Percentiles rank a stretch among this genome's conserved stretches.
These are phyloP conservation scores for Actenoides lindsayi DNA, from an alignment of 2,113 vertebrate genomes.

Conservation along the genomic window DNA sequence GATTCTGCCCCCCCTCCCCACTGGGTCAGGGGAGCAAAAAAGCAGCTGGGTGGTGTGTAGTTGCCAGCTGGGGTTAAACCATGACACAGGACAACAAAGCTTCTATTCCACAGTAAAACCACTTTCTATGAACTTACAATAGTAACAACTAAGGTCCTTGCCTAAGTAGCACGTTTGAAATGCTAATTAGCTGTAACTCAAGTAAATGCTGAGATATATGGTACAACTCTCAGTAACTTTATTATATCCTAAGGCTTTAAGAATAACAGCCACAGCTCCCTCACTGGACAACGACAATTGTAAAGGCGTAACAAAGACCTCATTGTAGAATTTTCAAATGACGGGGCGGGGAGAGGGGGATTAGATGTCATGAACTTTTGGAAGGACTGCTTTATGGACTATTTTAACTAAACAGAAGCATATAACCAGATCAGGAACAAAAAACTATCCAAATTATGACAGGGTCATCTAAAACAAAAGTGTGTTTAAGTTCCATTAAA, in stretches of 20 bases:
- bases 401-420: neutral
- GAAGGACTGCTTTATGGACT: neutral
- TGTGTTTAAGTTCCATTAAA: neutral
- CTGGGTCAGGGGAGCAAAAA: neutral
- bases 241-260: neutral
- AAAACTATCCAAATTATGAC: neutral
- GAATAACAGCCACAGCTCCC: neutral
- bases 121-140: neutral
- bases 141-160: neutral
- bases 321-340: neutral
- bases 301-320: neutral
- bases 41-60: too few species aligned
- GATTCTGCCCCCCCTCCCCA: neutral
- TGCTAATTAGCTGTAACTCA: neutral
- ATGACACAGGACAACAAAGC: neutral
- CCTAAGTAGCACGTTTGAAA: neutral
- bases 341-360: neutral
- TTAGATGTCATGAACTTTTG: neutral
- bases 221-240: neutral
- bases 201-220: neutral
- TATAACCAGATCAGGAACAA: neutral
- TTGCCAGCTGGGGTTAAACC: neutral
- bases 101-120: neutral
- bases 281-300: neutral
- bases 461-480: neutral